These are phyloP conservation scores for Psephotus haematonotus DNA, from an alignment of 2,113 vertebrate genomes.

Conservation along the genomic window DNA sequence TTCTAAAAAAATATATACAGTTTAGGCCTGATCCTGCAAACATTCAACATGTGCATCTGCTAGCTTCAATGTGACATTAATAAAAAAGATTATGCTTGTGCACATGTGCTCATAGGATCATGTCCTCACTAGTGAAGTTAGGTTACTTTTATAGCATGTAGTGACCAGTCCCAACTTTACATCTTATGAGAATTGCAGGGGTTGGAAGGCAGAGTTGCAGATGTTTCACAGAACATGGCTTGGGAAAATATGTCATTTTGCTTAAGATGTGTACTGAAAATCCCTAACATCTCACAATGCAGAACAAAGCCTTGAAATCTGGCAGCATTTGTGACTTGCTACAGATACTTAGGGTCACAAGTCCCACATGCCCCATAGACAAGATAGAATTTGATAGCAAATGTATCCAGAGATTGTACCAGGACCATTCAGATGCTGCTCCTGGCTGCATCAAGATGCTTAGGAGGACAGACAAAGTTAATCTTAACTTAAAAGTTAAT, in stretches of 20 bases:
- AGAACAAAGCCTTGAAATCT: not conserved
- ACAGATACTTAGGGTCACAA: not conserved
- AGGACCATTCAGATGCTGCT: not conserved
- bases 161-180: not conserved
- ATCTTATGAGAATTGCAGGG: not conserved
- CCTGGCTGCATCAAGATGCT: not conserved
- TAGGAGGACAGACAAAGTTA: not conserved
- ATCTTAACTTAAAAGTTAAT: not conserved
- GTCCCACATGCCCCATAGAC: not conserved
- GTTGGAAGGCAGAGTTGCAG: not conserved
- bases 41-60: not conserved
- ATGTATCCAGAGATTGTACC: not conserved
- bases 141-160: not conserved
- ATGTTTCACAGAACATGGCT: not conserved
- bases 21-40: not conserved
- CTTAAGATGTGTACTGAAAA: not conserved
- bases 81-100: not conserved
- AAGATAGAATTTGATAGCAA: not conserved
- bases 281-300: not conserved
- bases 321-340: not conserved
- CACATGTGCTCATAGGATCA: not conserved
- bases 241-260: not conserved
- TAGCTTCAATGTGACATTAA: not conserved
- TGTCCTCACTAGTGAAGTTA: not conserved
- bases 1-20: not conserved